Evolutionary conservation across 2,888 invertebrate species (phyloP), one percentile per base, ranked within the genome.

Genomic region (Ditula angustiorana): DNA sequence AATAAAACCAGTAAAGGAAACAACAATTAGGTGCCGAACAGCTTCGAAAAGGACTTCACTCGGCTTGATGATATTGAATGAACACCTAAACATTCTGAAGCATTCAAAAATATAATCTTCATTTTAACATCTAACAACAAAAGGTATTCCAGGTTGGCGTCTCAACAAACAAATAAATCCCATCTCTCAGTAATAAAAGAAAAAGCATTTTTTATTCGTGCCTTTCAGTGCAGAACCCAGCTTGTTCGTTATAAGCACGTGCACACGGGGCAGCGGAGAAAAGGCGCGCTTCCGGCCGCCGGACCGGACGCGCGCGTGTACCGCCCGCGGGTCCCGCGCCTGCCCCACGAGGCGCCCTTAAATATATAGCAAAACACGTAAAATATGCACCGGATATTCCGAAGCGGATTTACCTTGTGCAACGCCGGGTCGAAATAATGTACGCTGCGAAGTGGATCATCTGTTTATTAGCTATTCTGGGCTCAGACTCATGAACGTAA

Each of bases 221-320:
- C 2, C 41, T 19, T 10, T 16, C 35, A 35, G 35, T 41, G 41
- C 19, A 41, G 8, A 41, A 30, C 50, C 50, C 30, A 50, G 30
- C 30, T 50, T 50, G 30, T 50, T 28, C 50, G 19, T 11, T 2
- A n/a, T 11, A n/a, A 30, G 50, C 50, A 50, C 30, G 50, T 21
- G 30, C 41, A 41, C 41, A 19, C 37, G 28, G 8, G 41, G 41
- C 13, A 41, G 41, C 41, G 16, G 44, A 16, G 11, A 44, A 44
- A 21, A 10, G 26, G 26, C 5, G 44, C 21, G 21, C 49, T 30
- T 30, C 50, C 50, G 30, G 28, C 41, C 41, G 41, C 30, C 50
- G 50, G 30, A n/a, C 30, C 30, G 50, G 11, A 13, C n/a, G 49
- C 41, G 19, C 19, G 19, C 1, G 30, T 2, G 5, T 13, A 2